These are phyloP conservation scores for Saguinus midas DNA, from an alignment of 2,113 vertebrate species.

Conservation along the genomic window DNA sequence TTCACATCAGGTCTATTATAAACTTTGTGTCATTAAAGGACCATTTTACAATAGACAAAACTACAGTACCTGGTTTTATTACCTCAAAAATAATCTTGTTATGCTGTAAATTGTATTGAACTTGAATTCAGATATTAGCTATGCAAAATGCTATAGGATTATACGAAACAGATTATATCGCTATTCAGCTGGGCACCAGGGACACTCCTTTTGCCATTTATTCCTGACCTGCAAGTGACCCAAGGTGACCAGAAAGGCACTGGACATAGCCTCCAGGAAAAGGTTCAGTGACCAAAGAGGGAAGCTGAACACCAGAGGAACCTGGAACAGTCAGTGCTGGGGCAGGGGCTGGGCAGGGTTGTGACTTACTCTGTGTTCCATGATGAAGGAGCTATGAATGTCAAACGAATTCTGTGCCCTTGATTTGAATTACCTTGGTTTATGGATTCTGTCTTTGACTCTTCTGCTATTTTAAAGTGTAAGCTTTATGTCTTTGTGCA, in stretches of 20 bases:
- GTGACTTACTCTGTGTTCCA: neutral
- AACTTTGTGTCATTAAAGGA: conserved; percentile 20
- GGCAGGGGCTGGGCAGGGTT: neutral
- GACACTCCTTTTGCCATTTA: neutral
- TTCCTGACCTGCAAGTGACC: neutral
- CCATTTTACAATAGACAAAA: neutral
- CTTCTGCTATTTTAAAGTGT: neutral
- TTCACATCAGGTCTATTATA: neutral
- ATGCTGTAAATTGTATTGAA: conserved; percentile 27
- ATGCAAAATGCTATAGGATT: neutral
- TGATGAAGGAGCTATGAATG: neutral
- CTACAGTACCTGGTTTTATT: neutral
- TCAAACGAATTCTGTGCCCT: neutral
- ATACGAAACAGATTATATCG: neutral
- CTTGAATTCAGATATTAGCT: conserved; percentile 1
- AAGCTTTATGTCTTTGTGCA: neutral
- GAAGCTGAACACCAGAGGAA: neutral
- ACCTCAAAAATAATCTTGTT: conserved; percentile 1
- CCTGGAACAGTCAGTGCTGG: neutral
- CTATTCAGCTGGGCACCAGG: neutral
- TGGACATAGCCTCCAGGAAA: neutral
- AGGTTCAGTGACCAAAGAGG: neutral
- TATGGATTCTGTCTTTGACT: neutral
- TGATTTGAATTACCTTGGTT: neutral
- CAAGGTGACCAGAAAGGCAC: neutral